A percentile compares a stretch with the other conserved stretches of the same genome.
These are phyloP conservation scores for Bombylius discolor DNA, from an alignment of 2,888 invertebrate species.

Conservation along the genomic window DNA sequence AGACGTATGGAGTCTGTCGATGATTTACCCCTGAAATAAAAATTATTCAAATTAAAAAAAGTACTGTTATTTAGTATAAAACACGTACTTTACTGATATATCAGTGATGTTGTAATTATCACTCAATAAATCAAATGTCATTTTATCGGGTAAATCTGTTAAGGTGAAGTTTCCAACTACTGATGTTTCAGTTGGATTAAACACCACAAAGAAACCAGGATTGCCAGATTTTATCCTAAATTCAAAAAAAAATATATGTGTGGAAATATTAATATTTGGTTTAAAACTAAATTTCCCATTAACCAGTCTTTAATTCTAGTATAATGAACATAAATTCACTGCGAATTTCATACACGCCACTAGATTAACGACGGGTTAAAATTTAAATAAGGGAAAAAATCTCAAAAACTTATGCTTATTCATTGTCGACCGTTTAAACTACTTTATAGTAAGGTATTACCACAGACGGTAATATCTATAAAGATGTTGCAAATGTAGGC, in stretches of 20 bases:
- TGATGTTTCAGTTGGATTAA: conserved; percentile 45
- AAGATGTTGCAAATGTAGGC: no score
- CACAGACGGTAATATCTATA: no score
- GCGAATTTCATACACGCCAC: no score
- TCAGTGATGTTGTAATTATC: conserved; percentile 35
- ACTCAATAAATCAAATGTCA: conserved; percentile 48
- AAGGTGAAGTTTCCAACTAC: conserved; percentile 44
- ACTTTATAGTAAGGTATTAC: no score
- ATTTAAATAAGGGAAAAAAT: no score
- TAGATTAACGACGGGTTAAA: no score
- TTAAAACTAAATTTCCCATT: no score
- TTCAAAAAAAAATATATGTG: background rate
- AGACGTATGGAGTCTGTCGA: conserved; percentile 43
- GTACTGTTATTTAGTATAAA: background rate
- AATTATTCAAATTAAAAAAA: conserved; percentile 12
- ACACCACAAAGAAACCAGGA: conserved; percentile 60
- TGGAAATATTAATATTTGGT: no score
- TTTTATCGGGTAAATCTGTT: conserved; percentile 42
- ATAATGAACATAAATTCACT: background rate
- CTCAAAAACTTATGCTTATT: no score
- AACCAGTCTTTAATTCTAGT: background rate
- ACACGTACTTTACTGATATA: conserved; percentile 20
- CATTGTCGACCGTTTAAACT: no score
- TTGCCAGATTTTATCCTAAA: conserved; percentile 57
- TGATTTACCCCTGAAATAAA: conserved; percentile 46